Percentiles rank a stretch among this genome's conserved stretches.
Conservation (phyloP, 2,113 vertebrate genomes). For the Myotis davidii region DNA sequence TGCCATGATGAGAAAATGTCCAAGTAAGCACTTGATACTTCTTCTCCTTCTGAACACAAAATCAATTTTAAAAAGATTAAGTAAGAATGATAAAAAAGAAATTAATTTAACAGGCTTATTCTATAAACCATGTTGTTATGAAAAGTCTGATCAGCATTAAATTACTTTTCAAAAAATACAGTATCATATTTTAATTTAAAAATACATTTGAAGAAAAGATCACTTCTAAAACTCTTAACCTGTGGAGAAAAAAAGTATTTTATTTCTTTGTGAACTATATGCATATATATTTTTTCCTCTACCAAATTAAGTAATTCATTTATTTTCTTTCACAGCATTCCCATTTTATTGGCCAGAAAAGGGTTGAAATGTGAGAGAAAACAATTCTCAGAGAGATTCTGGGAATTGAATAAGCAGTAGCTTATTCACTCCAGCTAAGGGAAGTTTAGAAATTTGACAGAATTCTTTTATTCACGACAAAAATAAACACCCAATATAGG, state of each 20-base stretch:
- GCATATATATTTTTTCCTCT: not conserved
- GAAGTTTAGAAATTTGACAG: slow-evolving; percentile 60
- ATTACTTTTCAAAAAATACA: not conserved
- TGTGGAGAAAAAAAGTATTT: not conserved
- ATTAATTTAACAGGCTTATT: not conserved
- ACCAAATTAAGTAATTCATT: slow-evolving; percentile 38
- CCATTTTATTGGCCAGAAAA: slow-evolving; percentile 37
- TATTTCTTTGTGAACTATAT: not conserved
- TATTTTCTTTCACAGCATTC: not conserved
- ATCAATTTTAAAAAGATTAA: slow-evolving; percentile 44
- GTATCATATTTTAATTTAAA: slow-evolving; percentile 2
- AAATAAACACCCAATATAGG: not conserved
- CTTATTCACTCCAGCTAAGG: slow-evolving; percentile 29
- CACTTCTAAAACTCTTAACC: not conserved
- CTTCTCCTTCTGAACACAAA: slow-evolving; percentile 5
- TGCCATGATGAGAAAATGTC: not conserved
- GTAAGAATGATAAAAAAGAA: not conserved
- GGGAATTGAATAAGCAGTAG: slow-evolving; percentile 42
- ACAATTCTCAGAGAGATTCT: slow-evolving; percentile 35
- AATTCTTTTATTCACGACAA: not conserved
- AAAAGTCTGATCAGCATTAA: not conserved
- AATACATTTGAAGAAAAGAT: slow-evolving; percentile 5
- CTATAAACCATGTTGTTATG: not conserved
- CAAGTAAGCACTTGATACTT: not conserved
- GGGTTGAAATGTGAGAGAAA: slow-evolving; percentile 52